Conservation (phyloP, 2,113 vertebrate genomes). For the Pituophis catenifer region DNA sequence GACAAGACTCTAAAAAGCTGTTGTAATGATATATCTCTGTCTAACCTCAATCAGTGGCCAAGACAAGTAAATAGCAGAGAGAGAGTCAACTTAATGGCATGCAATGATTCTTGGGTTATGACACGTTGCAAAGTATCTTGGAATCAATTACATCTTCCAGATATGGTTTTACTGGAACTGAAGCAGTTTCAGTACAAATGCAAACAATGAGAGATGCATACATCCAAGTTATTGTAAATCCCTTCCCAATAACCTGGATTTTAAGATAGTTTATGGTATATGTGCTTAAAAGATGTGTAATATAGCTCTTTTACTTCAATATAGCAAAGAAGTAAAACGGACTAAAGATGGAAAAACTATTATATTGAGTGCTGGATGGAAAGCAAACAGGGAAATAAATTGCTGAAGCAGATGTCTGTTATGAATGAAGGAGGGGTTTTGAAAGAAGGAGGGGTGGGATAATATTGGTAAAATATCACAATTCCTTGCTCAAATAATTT, state of each 20-base stretch:
- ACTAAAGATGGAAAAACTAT: conserved; percentile 52
- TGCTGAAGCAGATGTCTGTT: conserved; percentile 50
- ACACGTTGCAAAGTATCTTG: neutral
- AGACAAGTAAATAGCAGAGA: neutral
- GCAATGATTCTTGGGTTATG: neutral
- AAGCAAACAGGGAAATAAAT: conserved; percentile 55
- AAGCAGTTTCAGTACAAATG: neutral
- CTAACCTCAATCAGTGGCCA: conserved; percentile 8
- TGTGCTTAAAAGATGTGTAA: neutral
- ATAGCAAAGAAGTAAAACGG: conserved; percentile 42
- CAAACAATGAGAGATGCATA: neutral
- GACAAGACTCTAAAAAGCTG: neutral
- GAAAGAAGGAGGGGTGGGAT: no score
- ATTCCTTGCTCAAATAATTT: no score
- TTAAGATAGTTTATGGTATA: neutral
- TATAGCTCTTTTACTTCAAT: neutral
- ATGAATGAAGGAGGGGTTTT: conserved; percentile 8
- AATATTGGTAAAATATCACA: no score
- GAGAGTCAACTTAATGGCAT: neutral
- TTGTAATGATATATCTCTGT: neutral
- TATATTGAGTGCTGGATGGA: conserved; percentile 37
- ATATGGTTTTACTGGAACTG: neutral
- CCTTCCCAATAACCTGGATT: neutral
- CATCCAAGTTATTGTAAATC: neutral
- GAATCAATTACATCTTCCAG: neutral